These are phyloP conservation scores for Drosophila melanosoma DNA, from an alignment of 2,888 invertebrate genomes.

Conservation along the genomic window DNA sequence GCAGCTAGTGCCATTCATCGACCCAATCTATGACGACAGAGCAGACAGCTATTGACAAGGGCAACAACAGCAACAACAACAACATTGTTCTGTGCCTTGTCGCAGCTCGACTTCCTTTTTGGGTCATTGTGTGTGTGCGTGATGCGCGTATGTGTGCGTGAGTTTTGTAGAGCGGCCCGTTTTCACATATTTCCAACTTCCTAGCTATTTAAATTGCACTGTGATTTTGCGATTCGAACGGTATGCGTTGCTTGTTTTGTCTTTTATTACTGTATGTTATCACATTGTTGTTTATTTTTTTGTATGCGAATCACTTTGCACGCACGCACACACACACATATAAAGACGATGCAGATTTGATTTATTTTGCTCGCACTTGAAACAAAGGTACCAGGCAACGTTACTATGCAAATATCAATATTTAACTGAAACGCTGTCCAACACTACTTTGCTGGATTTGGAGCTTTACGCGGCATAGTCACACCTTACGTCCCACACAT, in stretches of 20 bases:
- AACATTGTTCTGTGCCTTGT: conserved; percentile 45
- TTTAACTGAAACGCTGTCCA: background rate
- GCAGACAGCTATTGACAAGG: conserved; percentile 58
- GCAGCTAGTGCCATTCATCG: conserved; percentile 59
- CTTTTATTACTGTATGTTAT: conserved; percentile 21
- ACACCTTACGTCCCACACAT: conserved; percentile 11
- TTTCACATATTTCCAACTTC: conserved; percentile 54
- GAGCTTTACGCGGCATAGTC: conserved; percentile 5
- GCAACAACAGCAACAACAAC: conserved; percentile 49
- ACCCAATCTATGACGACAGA: conserved; percentile 70
- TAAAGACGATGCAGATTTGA: conserved; percentile 52
- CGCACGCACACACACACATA: conserved; percentile 30
- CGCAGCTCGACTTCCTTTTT: conserved; percentile 62
- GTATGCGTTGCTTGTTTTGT: conserved; percentile 1
- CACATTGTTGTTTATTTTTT: conserved; percentile 39
- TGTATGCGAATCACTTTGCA: conserved; percentile 37
- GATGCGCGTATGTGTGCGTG: conserved; percentile 12
- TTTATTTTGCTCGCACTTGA: conserved; percentile 58
- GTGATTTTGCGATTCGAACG: background rate
- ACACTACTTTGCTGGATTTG: background rate
- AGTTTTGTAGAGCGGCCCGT: conserved; percentile 40
- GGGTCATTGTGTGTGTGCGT: conserved; percentile 58
- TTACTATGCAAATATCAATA: conserved; percentile 13
- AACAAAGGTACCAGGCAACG: conserved; percentile 24
- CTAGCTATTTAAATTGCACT: conserved; percentile 15